Base-by-base conservation (phyloP, 2,888 invertebrate species). In the Aplocera efformata region DNA sequence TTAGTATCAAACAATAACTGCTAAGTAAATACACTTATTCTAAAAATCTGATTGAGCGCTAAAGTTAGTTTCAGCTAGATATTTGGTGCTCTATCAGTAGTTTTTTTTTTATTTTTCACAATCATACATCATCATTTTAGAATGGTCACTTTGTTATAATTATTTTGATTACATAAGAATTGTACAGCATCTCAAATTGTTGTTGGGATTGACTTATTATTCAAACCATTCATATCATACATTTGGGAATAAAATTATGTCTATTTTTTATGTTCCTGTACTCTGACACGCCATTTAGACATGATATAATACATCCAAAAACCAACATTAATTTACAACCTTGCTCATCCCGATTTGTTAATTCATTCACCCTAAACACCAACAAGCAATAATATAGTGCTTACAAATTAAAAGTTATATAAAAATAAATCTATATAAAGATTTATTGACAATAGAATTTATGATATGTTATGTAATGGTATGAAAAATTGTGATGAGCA, bases 271-370 rank as follows among this genome's bases (percentile, higher is more conserved):
- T 41, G 42, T 44, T 28, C 27, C 64, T 75, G 76, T 78, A 67
- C 77, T 79, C 79, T 76, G 67, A 69, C 58, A 64, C 65, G 64
- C 64, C 54, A 68, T 61, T 58, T 64, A 58, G 56, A 63, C 63
- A 64, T 17, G 13, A 17, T 56, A 66, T 61, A 58, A 58, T 58
- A 55, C 53, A 17, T 30, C 25, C 27, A 40, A 24, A 20, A 30
- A 34, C 20, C 53, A 44, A 43, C 56, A 52, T 56, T 53, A 60
- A 50, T 67, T 61, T 65, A 57, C 59, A 63, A 68, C 72, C 71
- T 63, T 82, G 85, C 85, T 84, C 85, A 85, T 86, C 79, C 64
- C 67, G 66, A 70, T 79, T 78, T 74, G 63, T 49, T 57, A 46
- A 24, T 30, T 52, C 8, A 41, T 28, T 42, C 32, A 35, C 32